These are phyloP conservation scores for Hermetia illucens DNA, from an alignment of 1,140 invertebrate genomes.

Conservation along the genomic window DNA sequence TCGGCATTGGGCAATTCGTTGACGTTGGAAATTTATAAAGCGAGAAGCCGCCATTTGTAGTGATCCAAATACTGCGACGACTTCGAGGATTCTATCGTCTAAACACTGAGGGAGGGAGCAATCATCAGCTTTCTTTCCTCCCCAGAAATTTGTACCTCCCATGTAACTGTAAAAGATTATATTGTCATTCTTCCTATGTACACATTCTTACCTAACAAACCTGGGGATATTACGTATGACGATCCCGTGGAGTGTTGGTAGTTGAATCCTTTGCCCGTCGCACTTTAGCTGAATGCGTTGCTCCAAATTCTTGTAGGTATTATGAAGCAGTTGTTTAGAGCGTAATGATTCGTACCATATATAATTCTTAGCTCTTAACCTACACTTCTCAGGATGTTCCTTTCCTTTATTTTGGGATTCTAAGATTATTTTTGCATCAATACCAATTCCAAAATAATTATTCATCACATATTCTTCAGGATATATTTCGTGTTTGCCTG, in stretches of 20 bases:
- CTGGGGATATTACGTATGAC: slow-evolving; percentile 90
- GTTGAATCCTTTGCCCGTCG: slow-evolving; percentile 78
- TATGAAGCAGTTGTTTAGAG: slow-evolving; percentile 77
- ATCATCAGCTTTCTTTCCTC: slow-evolving; percentile 77
- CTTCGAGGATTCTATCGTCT: slow-evolving; percentile 86
- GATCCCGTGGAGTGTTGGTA: slow-evolving; percentile 90
- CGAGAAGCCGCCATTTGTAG: slow-evolving; percentile 94
- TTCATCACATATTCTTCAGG: slow-evolving; percentile 96
- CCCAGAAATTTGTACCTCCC: slow-evolving; percentile 99
- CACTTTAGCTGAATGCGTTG: slow-evolving; percentile 87
- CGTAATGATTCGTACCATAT: slow-evolving; percentile 97
- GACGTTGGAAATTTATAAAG: slow-evolving; percentile 88
- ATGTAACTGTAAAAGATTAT: slow-evolving; percentile 76
- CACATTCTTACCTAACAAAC: no score
- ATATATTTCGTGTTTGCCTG: slow-evolving; percentile 87
- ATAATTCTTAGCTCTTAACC: slow-evolving; percentile 85
- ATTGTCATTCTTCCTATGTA: no score
- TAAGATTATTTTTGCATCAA: slow-evolving; percentile 95
- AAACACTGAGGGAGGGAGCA: slow-evolving; percentile 77
- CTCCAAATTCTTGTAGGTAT: slow-evolving; percentile 93
- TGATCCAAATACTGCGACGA: slow-evolving; percentile 91
- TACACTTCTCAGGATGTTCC: slow-evolving; percentile 95
- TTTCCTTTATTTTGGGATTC: slow-evolving; percentile 97
- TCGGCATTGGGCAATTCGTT: slow-evolving; percentile 92
- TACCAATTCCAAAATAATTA: slow-evolving; percentile 98